phyloP scores from a whole-genome alignment of 2,888 invertebrate species.

The Endotricha flammealis region DNA sequence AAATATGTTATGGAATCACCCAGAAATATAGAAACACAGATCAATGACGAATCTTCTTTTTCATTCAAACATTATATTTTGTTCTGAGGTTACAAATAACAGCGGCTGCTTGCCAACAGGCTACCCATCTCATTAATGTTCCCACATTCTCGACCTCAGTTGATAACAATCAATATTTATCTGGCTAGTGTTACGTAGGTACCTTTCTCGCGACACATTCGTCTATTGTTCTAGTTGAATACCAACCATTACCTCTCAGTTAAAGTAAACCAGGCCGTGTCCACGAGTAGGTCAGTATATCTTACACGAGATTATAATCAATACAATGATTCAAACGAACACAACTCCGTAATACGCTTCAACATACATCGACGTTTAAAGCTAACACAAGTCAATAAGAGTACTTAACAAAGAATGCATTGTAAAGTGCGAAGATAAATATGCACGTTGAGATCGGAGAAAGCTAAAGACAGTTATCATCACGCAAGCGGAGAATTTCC shows the following conservation, averaged over 20 bases:
- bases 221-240: conserved; percentile 28
- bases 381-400: no score
- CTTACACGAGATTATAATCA: conserved; percentile 21
- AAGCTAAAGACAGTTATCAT: conserved; percentile 30
- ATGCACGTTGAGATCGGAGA: conserved; percentile 31
- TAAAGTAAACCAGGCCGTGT: conserved; percentile 40
- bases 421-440: conserved; percentile 22
- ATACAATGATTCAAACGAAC: conserved; percentile 18
- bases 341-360: conserved; percentile 18
- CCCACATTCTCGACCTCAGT: no score
- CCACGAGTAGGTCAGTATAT: conserved; percentile 42
- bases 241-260: conserved; percentile 21
- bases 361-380: conserved; percentile 29
- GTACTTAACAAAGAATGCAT: conserved; percentile 25
- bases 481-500: conserved; percentile 61
- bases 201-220: conserved; percentile 24
- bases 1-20: no score
- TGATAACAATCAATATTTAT: no score
- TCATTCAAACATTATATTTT: no score
- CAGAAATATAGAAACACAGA: no score
- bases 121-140: no score
- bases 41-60: no score
- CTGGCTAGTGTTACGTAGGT: no score
- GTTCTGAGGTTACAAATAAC: no score
- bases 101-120: no score